These are phyloP conservation scores for Galemys pyrenaicus DNA, from an alignment of 2,113 vertebrate species.

Conservation along the genomic window DNA sequence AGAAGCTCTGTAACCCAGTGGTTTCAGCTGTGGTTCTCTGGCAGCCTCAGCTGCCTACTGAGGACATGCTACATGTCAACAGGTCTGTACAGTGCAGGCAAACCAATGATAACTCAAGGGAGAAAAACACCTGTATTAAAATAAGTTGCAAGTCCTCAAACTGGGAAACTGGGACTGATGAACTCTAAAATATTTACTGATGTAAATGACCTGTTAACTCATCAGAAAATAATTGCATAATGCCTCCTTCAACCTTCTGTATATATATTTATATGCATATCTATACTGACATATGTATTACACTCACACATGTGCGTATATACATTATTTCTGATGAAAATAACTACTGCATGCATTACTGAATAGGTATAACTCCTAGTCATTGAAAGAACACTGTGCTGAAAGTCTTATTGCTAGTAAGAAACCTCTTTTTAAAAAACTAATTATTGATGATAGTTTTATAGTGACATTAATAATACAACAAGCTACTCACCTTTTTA, in stretches of 20 bases:
- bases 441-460: background rate
- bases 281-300: background rate
- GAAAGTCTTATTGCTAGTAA: no score
- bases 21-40: background rate
- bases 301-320: background rate
- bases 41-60: no score
- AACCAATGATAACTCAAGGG: background rate
- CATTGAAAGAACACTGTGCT: no score
- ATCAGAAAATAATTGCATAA: background rate
- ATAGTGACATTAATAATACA: background rate
- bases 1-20: background rate
- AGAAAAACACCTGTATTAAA: no score
- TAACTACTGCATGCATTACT: background rate
- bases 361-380: no score
- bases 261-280: background rate
- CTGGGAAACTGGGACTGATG: background rate
- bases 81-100: background rate
- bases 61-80: no score
- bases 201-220: background rate
- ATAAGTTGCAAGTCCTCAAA: background rate
- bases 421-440: no score
- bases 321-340: background rate
- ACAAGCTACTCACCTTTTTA: background rate
- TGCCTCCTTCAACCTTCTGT: background rate
- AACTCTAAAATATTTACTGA: background rate